Percentiles rank a stretch among this genome's conserved stretches.
phyloP scores from a whole-genome alignment of 2,113 vertebrate species.

The Tachysurus vachellii region DNA sequence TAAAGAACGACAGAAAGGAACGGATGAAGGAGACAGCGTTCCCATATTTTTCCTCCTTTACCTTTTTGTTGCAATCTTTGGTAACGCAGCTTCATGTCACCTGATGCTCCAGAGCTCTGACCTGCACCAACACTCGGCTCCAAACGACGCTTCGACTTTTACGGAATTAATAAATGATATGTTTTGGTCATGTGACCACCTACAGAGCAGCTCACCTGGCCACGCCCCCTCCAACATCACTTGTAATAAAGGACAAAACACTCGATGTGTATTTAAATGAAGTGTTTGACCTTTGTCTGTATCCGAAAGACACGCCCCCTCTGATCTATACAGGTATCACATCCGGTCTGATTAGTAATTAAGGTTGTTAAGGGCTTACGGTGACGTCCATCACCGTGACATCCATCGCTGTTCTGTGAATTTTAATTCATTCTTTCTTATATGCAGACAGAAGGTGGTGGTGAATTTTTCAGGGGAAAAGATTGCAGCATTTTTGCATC shows the following conservation, averaged over 20 bases:
- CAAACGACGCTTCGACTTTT: too few species aligned
- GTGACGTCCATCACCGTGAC: neutral
- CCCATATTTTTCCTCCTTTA: too few species aligned
- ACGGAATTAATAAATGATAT: neutral
- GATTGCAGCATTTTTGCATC: constrained; percentile 5
- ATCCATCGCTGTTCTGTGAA: neutral
- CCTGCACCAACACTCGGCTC: neutral
- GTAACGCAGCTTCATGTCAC: neutral
- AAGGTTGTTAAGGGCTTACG: neutral
- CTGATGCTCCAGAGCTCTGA: neutral
- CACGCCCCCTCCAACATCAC: neutral
- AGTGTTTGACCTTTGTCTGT: neutral
- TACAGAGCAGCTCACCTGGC: neutral
- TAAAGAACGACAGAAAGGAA: neutral
- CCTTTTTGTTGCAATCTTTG: neutral
- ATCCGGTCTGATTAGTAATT: neutral
- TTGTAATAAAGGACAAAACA: neutral
- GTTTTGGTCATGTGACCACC: neutral
- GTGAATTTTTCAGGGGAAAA: neutral
- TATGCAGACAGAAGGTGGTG: neutral
- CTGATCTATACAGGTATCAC: neutral
- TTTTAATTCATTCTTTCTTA: neutral
- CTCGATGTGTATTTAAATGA: neutral
- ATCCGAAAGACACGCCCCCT: neutral
- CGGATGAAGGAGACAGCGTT: neutral